Evolutionary conservation across 35 echinoderm and acorn worm species (phyloP).

Genomic region (Stichopus chloronotus): DNA sequence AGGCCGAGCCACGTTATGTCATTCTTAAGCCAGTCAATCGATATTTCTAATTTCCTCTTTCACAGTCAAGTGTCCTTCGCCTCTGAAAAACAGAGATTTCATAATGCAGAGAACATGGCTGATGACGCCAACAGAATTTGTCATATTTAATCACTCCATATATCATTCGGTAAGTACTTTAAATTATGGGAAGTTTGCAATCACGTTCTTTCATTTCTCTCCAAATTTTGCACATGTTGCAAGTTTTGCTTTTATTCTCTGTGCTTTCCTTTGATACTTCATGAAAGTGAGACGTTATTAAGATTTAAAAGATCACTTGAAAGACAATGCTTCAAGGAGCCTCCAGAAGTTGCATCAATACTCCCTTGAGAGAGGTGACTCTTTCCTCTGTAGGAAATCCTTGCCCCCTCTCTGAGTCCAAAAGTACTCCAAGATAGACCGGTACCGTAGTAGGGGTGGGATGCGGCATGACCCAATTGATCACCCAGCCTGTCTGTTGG

Average conservation of each 20-base stretch:
- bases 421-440: neutral
- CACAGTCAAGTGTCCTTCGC: constrained; percentile 95
- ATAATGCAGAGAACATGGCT: constrained; percentile 97
- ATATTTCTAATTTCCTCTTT: constrained; percentile 52
- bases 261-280: too few relatives aligned
- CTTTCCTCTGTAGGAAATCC: too few relatives aligned
- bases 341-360: too few relatives aligned
- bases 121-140: constrained; percentile 57
- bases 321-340: too few relatives aligned
- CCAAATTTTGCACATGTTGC: too few relatives aligned
- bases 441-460: neutral
- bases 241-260: too few relatives aligned
- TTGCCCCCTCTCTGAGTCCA: too few relatives aligned
- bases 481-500: too few relatives aligned
- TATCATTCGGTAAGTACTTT: constrained; percentile 85
- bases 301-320: neutral
- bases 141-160: constrained; percentile 97
- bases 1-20: too few relatives aligned
- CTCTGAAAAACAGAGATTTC: constrained; percentile 96
- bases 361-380: too few relatives aligned
- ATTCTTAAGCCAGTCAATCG: neutral
- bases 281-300: neutral
- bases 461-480: too few relatives aligned
- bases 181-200: neutral
- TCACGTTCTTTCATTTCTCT: too few relatives aligned